Evolutionary conservation across 2,888 invertebrate species (phyloP).

Genomic region (Aphrophora alni): DNA sequence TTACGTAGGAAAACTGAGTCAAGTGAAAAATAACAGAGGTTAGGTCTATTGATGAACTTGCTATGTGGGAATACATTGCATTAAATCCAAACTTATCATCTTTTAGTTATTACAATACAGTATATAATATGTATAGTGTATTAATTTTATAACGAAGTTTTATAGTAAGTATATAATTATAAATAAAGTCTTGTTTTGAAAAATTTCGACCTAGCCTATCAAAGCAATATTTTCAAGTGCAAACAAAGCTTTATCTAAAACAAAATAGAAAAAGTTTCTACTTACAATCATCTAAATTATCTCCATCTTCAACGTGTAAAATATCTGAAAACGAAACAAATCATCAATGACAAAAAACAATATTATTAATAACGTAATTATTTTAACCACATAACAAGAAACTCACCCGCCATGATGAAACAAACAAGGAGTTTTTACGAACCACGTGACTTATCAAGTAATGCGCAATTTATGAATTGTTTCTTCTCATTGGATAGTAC

Average conservation of each 20-base stretch:
- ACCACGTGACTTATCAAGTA: constrained; percentile 2
- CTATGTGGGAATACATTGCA: not conserved
- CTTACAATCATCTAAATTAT: not conserved
- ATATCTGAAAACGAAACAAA: not conserved
- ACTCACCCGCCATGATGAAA: constrained; percentile 39
- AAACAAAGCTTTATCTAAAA: not conserved
- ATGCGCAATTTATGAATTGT: constrained; percentile 9
- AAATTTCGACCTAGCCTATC: not conserved
- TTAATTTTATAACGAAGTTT: not conserved
- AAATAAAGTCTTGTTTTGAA: not conserved
- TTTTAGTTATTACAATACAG: not conserved
- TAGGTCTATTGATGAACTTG: not conserved
- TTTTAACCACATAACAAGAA: constrained; percentile 23
- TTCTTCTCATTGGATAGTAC: not conserved
- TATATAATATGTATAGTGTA: not conserved
- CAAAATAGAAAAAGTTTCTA: not conserved
- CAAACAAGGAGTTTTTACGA: constrained; percentile 29
- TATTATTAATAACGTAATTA: not conserved
- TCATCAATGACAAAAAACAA: not conserved
- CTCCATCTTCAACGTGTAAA: not conserved
- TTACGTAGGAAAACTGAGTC: too few relatives aligned
- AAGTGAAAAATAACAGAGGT: not conserved
- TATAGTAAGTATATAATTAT: not conserved
- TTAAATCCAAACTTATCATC: not conserved
- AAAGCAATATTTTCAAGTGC: not conserved